A percentile compares a stretch with the other conserved stretches of the same genome.
phyloP scores from a whole-genome alignment of 2,797 vertebrate species.

The Varecia variegata region DNA sequence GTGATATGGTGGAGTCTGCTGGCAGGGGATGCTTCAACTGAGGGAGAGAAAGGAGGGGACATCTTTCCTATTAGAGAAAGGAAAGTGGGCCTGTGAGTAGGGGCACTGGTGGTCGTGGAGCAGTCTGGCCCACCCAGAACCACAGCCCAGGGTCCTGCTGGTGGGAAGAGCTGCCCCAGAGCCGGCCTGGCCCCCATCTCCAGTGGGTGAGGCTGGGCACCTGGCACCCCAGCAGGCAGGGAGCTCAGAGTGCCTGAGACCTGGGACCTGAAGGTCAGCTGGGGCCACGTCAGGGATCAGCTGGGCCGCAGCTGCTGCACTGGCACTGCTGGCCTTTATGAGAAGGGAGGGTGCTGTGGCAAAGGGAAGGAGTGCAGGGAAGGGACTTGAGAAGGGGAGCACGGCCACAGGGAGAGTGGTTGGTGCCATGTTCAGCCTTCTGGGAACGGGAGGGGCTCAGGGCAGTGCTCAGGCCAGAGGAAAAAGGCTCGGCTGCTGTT shows the following conservation, averaged over 20 bases:
- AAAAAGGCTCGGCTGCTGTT: neutral
- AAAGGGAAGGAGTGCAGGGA: neutral
- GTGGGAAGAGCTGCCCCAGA: neutral
- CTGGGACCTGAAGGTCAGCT: neutral
- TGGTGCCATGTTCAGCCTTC: neutral
- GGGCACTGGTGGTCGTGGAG: neutral
- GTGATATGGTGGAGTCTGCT: neutral
- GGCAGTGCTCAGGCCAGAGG: neutral
- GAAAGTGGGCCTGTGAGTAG: neutral
- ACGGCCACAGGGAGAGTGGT: neutral
- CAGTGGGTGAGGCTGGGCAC: neutral
- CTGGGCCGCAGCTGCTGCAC: neutral
- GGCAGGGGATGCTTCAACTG: neutral
- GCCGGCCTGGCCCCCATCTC: neutral
- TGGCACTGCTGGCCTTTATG: neutral
- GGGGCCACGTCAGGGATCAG: neutral
- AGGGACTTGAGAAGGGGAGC: neutral
- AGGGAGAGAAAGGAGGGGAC: no score
- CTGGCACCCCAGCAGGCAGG: neutral
- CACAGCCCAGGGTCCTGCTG: neutral
- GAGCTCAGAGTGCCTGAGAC: neutral
- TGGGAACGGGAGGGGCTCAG: neutral
- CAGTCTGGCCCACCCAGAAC: neutral
- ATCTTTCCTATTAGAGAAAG: neutral
- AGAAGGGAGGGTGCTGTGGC: neutral